phyloP scores from a whole-genome alignment of 1,140 invertebrate species.

The Heliothis subflexa region DNA sequence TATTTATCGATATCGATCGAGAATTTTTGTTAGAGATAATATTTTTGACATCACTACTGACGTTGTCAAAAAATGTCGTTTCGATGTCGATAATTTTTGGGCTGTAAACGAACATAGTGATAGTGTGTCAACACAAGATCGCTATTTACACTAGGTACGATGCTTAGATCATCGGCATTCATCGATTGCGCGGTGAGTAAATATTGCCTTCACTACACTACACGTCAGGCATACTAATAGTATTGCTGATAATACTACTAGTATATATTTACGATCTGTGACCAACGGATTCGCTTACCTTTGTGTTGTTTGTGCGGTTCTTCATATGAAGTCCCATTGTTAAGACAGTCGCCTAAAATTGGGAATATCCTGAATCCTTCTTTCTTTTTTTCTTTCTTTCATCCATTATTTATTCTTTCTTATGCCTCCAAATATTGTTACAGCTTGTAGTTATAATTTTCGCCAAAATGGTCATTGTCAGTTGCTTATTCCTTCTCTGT shows the following conservation, averaged over 20 bases:
- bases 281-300: background rate
- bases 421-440: no score
- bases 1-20: no score
- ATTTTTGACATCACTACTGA: no score
- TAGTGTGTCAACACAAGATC: background rate
- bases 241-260: constrained; percentile 27
- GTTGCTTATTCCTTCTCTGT: no score
- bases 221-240: constrained; percentile 26
- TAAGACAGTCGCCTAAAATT: background rate
- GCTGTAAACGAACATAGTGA: background rate
- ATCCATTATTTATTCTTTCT: no score
- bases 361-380: background rate
- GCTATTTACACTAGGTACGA: constrained; percentile 12
- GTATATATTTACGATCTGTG: background rate
- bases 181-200: constrained; percentile 33
- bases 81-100: no score
- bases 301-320: background rate
- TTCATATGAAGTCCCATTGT: background rate
- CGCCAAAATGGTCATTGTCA: no score
- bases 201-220: constrained; percentile 18
- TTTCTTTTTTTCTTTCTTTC: no score
- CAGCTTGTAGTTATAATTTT: no score
- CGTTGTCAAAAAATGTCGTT: no score
- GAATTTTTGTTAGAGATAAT: no score
- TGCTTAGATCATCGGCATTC: constrained; percentile 46